These are phyloP conservation scores for Psettodes erumei DNA, from an alignment of 2,113 vertebrate genomes.

Conservation along the genomic window DNA sequence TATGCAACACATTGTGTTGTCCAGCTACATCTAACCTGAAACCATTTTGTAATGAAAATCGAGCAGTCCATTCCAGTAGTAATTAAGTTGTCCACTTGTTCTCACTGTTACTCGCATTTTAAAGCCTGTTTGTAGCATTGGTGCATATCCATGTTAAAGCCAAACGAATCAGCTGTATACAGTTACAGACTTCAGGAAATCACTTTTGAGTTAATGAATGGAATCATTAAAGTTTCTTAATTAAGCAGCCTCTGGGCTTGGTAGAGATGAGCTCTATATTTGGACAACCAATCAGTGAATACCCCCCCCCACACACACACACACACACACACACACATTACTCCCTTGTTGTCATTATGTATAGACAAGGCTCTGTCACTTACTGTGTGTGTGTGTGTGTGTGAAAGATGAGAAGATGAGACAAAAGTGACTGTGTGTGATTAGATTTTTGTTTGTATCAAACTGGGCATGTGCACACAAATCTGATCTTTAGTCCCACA, in stretches of 20 bases:
- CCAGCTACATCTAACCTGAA: too few species aligned
- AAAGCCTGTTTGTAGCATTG: constrained; percentile 46
- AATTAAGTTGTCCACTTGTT: constrained; percentile 5
- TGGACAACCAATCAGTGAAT: constrained; percentile 65
- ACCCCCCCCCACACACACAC: background rate
- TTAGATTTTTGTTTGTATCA: background rate
- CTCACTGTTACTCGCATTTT: constrained; percentile 25
- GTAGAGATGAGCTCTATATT: constrained; percentile 65
- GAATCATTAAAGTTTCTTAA: constrained; percentile 72
- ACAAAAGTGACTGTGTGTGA: background rate
- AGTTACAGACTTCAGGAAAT: constrained; percentile 48
- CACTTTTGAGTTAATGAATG: constrained; percentile 62
- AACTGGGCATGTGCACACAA: background rate
- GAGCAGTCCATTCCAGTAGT: background rate
- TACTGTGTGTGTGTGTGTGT: background rate
- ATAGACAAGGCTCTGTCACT: constrained; percentile 2
- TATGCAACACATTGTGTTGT: too few species aligned
- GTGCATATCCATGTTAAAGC: constrained; percentile 7
- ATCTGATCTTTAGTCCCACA: background rate
- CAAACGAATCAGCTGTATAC: constrained; percentile 40
- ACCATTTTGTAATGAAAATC: too few species aligned
- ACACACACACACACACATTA: too few species aligned
- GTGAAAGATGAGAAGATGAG: constrained; percentile 1
- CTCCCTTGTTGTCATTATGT: constrained; percentile 50
- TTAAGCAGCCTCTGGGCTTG: constrained; percentile 71